Conservation (phyloP, 1,140 invertebrate genomes). For the Limonius californicus region DNA sequence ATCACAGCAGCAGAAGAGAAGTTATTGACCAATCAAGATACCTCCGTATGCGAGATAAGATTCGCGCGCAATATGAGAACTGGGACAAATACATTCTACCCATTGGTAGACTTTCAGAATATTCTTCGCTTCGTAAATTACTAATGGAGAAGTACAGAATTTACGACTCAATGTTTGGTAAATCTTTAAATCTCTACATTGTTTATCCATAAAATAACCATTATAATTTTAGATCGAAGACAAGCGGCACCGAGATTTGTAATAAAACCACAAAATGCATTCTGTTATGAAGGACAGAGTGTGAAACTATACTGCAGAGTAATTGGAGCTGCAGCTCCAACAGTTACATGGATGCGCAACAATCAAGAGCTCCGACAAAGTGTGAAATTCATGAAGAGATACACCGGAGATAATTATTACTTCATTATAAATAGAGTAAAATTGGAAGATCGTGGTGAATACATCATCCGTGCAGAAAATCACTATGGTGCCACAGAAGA, state of each 20-base stretch:
- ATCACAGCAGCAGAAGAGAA: conserved; percentile 69
- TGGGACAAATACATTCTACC: conserved; percentile 92
- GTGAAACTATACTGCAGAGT: conserved; percentile 97
- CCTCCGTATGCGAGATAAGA: conserved; percentile 79
- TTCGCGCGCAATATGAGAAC: conserved; percentile 80
- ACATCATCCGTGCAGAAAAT: conserved; percentile 96
- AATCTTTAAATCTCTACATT: conserved; percentile 37
- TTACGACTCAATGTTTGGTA: conserved; percentile 91
- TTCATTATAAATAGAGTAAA: conserved; percentile 96
- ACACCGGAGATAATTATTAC: conserved; percentile 92
- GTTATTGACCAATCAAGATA: conserved; percentile 80
- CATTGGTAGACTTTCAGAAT: conserved; percentile 94
- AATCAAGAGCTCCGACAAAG: conserved; percentile 93
- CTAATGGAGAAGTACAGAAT: conserved; percentile 96
- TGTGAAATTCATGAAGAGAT: conserved; percentile 99
- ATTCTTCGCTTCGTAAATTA: conserved; percentile 93
- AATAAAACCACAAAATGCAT: conserved; percentile 90
- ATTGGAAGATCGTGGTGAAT: conserved; percentile 93
- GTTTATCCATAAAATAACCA: no score
- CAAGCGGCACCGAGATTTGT: conserved; percentile 98
- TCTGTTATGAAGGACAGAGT: conserved; percentile 95
- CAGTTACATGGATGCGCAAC: conserved; percentile 93
- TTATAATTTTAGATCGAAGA: conserved; percentile 77
- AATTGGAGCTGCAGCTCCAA: conserved; percentile 90
- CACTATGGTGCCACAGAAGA: conserved; percentile 96